These are phyloP conservation scores for Propithecus perrieri DNA, from an alignment of 2,797 vertebrate species.

Conservation along the genomic window DNA sequence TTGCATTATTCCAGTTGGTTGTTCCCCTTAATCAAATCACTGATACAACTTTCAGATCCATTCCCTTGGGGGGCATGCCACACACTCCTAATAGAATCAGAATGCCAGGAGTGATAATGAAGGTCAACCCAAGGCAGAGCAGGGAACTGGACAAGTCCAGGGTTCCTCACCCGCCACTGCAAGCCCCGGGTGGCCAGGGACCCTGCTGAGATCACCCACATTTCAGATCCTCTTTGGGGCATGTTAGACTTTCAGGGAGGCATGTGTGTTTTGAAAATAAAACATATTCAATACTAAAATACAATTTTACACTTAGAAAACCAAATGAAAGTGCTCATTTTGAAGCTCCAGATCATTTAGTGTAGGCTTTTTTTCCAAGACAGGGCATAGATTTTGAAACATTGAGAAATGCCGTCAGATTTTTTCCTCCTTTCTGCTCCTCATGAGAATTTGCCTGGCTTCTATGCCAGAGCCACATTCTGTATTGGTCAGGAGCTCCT, in stretches of 20 bases:
- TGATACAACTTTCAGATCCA: background rate
- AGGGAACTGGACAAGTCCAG: background rate
- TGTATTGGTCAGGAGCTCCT: background rate
- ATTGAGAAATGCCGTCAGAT: background rate
- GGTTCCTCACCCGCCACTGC: too few relatives aligned
- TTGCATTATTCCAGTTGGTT: slow-evolving; percentile 45
- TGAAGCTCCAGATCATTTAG: background rate
- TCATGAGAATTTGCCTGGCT: background rate
- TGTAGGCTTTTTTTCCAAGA: background rate
- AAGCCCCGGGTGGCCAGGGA: background rate
- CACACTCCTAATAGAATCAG: background rate
- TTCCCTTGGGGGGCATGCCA: background rate
- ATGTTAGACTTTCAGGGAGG: background rate
- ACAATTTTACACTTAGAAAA: background rate
- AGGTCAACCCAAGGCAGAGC: background rate
- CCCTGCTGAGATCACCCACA: background rate
- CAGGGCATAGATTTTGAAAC: background rate
- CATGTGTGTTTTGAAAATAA: background rate
- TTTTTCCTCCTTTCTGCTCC: background rate
- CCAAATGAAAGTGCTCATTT: slow-evolving; percentile 22
- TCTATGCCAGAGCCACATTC: background rate
- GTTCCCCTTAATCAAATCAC: background rate
- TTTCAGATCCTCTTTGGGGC: background rate
- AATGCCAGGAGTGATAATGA: background rate
- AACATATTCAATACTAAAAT: background rate